Evolutionary conservation across 2,113 vertebrate species (phyloP).

Genomic region (Lepisosteus oculatus): DNA sequence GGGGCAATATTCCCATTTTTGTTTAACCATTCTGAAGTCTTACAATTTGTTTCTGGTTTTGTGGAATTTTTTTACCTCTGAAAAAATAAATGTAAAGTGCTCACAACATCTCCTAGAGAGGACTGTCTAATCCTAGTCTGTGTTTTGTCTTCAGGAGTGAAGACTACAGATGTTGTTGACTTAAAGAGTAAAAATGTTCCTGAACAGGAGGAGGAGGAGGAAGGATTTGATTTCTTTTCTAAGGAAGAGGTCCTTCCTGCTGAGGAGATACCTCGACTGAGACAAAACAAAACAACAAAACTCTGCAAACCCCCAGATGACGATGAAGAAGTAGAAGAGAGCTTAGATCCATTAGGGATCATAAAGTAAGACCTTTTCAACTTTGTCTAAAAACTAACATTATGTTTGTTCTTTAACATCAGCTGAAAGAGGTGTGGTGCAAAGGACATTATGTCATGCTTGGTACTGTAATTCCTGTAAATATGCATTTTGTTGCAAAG

Average conservation of each 20-base stretch:
- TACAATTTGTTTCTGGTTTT: too few species aligned
- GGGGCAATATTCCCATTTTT: too few species aligned
- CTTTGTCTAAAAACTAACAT: too few species aligned
- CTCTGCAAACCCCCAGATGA: constrained; percentile 38
- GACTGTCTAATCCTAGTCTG: background rate
- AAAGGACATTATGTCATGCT: background rate
- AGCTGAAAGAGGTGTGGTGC: background rate
- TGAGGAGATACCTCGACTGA: constrained; percentile 30
- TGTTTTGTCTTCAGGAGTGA: constrained; percentile 60
- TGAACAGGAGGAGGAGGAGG: constrained; percentile 48
- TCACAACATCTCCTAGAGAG: too few species aligned
- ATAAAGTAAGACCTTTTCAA: constrained; percentile 58
- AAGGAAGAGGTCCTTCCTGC: constrained; percentile 43
- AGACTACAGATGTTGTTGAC: constrained; percentile 42
- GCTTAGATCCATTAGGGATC: constrained; percentile 73
- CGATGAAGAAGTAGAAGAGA: constrained; percentile 64
- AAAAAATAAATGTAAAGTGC: too few species aligned
- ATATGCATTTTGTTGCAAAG: background rate
- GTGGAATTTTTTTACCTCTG: too few species aligned
- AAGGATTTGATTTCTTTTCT: constrained; percentile 70
- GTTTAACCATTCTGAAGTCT: too few species aligned
- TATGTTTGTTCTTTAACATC: background rate
- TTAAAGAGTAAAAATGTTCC: constrained; percentile 46
- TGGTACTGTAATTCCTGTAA: background rate
- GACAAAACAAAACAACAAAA: background rate